Base-by-base conservation (phyloP, 2,797 vertebrate species). In the Enteromius thamalakanensis region DNA sequence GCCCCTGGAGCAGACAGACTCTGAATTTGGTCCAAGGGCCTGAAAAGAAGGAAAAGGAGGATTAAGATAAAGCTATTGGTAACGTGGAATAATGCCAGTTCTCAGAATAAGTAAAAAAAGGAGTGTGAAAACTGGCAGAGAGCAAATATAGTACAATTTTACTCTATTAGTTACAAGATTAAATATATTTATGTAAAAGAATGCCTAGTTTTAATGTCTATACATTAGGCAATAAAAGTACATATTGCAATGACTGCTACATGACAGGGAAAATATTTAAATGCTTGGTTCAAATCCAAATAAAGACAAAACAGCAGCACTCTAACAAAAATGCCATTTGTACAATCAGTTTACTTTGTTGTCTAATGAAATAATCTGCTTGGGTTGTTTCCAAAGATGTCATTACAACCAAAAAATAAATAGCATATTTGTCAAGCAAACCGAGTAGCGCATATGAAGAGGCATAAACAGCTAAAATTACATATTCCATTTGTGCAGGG, bases 331-430 rank as follows among this genome's bases (percentile, higher is more conserved):
- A 79, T 72, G 60, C 67, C 23, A 67, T 60, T 76, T 75, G 14
- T 80, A 76, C 62, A 76, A 81, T 34, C 17, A 32, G 65, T 84
- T 82, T 81, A 82, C 82, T 84, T 81, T 65, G 37, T 76, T 53
- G 53, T 87, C 70, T 82, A 84, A 86, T 84, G 80, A 69, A 86
- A 87, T 84, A 82, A 84, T 84, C 71, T 29, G 26, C 80, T 80
- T 86, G 87, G 80, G 75, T 72, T 82, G 82, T 40, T 37, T 86
- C 79, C 87, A 84, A 76, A 79, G 79, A 87, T 84, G n/a, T 82
- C 60, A 81, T 86, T 83, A 86, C 82, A 70, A 75, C 80, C 64
- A 64, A 58, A 62, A 86, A 85, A 88, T 81, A 81, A 70, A 80
- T 69, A 53, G 70, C 69, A 55, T 19, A 51, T 85, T 82, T 71